These are phyloP conservation scores for Temnothorax rugatulus DNA, from an alignment of 2,888 invertebrate genomes.

Conservation along the genomic window DNA sequence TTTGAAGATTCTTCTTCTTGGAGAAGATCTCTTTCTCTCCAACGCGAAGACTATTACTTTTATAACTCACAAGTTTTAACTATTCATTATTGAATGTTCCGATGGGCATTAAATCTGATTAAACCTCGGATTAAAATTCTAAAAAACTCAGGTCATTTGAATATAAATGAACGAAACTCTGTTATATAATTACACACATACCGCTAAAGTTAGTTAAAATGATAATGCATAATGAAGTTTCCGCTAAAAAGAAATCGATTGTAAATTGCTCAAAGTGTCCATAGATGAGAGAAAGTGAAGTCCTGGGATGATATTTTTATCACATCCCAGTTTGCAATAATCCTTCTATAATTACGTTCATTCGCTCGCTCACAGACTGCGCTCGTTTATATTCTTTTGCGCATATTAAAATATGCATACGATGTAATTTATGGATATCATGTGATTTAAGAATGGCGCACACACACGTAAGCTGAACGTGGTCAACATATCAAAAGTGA, in stretches of 20 bases:
- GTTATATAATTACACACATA: background rate
- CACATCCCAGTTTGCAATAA: background rate
- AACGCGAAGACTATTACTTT: background rate
- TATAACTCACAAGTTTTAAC: constrained; percentile 1
- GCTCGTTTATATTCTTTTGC: constrained; percentile 33
- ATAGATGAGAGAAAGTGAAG: constrained; percentile 1
- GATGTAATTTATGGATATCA: constrained; percentile 23
- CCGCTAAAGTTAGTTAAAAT: background rate
- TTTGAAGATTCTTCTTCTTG: background rate
- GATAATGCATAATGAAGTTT: constrained; percentile 21
- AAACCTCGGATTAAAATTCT: constrained; percentile 14
- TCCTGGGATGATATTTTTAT: constrained; percentile 13
- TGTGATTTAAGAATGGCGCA: constrained; percentile 9
- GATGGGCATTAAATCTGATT: constrained; percentile 12
- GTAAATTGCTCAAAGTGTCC: background rate
- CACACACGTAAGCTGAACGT: background rate
- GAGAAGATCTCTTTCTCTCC: background rate
- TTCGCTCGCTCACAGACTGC: background rate
- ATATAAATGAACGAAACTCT: constrained; percentile 4
- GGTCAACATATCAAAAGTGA: constrained; percentile 18
- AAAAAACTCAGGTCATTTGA: constrained; percentile 6
- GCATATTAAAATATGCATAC: constrained; percentile 29
- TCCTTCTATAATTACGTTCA: constrained; percentile 17
- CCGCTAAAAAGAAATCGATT: constrained; percentile 6
- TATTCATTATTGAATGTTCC: background rate